Base-by-base conservation (phyloP, 1,140 invertebrate genomes). In the Nebria ingens region DNA sequence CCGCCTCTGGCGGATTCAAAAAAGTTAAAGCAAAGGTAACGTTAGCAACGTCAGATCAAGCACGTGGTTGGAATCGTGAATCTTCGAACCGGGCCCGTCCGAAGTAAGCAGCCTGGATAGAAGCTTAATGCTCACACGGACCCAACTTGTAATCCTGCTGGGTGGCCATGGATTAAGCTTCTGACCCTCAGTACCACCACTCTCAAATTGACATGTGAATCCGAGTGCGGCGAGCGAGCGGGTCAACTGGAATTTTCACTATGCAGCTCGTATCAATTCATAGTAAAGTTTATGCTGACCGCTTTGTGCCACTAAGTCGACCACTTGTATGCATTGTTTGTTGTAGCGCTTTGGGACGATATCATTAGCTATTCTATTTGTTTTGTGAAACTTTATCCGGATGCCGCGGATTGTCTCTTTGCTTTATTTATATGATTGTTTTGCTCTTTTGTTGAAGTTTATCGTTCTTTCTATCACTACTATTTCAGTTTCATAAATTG, bases 111-210 rank as follows among this genome's bases (percentile, higher is more conserved):
- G 6, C 40, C 9, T 9, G 9, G 17, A 4, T 4, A 45, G 40
- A 4, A 45, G 15, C 40, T 45, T 12, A 17, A 9, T 4, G 15
- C 9, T 6, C 40, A 12, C 17, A 6, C 15, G 17, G 40, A 45
- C 40, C 40, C 15, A 45, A 45, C 40, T 45, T 45, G 40, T 45
- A 45, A 45, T 45, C 40, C 40, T 9, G 15, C 9, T 17, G 40
- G 15, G 25, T 34, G 25, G 25, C 25, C n/a, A 34, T 9, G 25
- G 6, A 34, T 34, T 34, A 6, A 34, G 6, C 25, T n/a, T n/a
- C 25, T 34, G 6, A 9, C 25, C 25, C 25, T n/a, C 25, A 34
- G n/a, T 6, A 9, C 25, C 25, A 9, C 6, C n/a, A 34, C 25
- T n/a, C 6, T n/a, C 6, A n/a, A n/a, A 34, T 34, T 34, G 25